phyloP scores from a whole-genome alignment of 2,113 vertebrate genomes.

The Edolisoma coerulescens region DNA sequence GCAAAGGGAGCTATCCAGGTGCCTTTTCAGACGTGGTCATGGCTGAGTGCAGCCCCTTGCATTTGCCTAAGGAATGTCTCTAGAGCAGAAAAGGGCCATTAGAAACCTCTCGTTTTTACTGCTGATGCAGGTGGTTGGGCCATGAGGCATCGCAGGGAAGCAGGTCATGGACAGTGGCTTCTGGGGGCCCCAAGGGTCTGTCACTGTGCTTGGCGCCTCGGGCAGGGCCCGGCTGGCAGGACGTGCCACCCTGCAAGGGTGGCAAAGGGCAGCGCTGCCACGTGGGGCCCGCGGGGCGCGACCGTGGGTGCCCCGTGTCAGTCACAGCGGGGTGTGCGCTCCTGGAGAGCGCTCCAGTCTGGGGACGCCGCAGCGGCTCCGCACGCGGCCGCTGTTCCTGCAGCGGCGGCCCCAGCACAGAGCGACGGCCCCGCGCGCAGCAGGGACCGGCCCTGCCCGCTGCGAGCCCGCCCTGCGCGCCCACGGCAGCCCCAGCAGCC shows the following conservation, averaged over 20 bases:
- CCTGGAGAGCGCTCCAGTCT: fast-evolving
- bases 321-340: fast-evolving
- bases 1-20: neutral
- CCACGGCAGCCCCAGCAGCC: fast-evolving
- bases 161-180: neutral
- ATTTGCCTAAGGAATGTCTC: neutral
- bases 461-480: neutral
- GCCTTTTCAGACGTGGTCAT: neutral
- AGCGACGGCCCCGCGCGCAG: fast-evolving
- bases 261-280: neutral
- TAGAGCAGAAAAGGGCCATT: neutral
- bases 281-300: fast-evolving
- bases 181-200: neutral
- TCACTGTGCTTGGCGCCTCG: fast-evolving
- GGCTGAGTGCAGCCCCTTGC: neutral
- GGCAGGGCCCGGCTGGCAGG: neutral
- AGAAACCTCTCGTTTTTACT: neutral
- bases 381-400: fast-evolving
- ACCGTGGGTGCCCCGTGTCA: fast-evolving
- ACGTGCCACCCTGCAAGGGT: neutral
- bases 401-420: neutral
- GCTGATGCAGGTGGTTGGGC: neutral
- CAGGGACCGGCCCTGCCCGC: neutral
- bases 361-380: fast-evolving
- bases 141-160: fast-evolving